Evolutionary conservation across 2,888 invertebrate genomes (phyloP).

Genomic region (Notodonta dromedarius): DNA sequence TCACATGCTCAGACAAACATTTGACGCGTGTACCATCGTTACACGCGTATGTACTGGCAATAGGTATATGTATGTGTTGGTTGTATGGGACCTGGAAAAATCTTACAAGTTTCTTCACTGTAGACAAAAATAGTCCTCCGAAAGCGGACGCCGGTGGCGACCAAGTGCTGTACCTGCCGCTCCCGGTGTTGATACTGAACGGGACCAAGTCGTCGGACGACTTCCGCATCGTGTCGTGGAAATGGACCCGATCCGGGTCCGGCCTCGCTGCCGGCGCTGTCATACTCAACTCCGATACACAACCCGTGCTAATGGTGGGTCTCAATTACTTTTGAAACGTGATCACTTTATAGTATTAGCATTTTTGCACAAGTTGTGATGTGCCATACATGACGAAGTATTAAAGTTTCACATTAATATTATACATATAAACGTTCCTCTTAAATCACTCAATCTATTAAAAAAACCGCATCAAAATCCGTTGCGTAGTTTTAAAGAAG

Average conservation of each 20-base stretch:
- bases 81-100: not conserved
- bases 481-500: too few relatives aligned
- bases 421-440: too few relatives aligned
- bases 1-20: too few relatives aligned
- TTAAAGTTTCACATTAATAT: too few relatives aligned
- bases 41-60: too few relatives aligned
- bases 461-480: too few relatives aligned
- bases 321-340: not conserved
- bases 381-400: too few relatives aligned
- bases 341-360: too few relatives aligned
- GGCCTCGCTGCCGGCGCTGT: conserved; percentile 94
- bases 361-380: too few relatives aligned
- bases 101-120: conserved; percentile 6
- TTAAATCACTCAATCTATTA: too few relatives aligned
- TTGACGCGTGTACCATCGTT: too few relatives aligned
- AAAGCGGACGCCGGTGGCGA: conserved; percentile 95
- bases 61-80: too few relatives aligned
- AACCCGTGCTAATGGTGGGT: conserved; percentile 86
- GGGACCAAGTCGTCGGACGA: conserved; percentile 95
- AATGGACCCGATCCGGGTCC: conserved; percentile 91
- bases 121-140: conserved; percentile 95
- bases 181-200: conserved; percentile 90
- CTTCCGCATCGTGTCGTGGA: conserved; percentile 92
- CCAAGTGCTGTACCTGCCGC: conserved; percentile 89
- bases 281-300: conserved; percentile 89